phyloP scores from a whole-genome alignment of 2,888 invertebrate species.

The Leucania comma region DNA sequence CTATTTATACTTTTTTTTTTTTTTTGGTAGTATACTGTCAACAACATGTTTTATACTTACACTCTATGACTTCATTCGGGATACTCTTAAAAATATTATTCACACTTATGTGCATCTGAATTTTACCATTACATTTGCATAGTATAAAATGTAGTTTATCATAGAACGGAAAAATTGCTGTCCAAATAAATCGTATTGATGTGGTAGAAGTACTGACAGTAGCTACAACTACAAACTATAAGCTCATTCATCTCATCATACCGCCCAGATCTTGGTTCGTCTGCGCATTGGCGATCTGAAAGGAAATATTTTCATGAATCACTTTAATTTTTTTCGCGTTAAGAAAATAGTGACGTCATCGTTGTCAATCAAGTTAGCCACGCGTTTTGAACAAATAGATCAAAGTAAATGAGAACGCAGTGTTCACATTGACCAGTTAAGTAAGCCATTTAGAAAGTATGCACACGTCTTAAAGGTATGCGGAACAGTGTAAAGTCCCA shows the following conservation, averaged over 20 bases:
- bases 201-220: conserved; percentile 10
- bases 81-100: background rate
- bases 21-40: background rate
- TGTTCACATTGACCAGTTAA: too few species aligned
- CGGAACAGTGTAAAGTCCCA: too few species aligned
- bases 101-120: conserved; percentile 17
- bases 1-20: background rate
- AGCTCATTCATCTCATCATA: conserved; percentile 50
- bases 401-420: too few species aligned
- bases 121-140: background rate
- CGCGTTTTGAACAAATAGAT: too few species aligned
- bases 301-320: background rate
- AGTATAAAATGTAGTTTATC: background rate
- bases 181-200: background rate
- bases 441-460: too few species aligned
- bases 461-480: too few species aligned
- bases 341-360: too few species aligned
- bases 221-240: conserved; percentile 36
- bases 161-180: background rate
- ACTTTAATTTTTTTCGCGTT: too few species aligned
- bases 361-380: too few species aligned
- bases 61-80: background rate
- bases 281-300: conserved; percentile 39
- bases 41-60: background rate
- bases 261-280: conserved; percentile 25